Base-by-base conservation (phyloP, 2,113 vertebrate genomes). In the Rissa tridactyla region DNA sequence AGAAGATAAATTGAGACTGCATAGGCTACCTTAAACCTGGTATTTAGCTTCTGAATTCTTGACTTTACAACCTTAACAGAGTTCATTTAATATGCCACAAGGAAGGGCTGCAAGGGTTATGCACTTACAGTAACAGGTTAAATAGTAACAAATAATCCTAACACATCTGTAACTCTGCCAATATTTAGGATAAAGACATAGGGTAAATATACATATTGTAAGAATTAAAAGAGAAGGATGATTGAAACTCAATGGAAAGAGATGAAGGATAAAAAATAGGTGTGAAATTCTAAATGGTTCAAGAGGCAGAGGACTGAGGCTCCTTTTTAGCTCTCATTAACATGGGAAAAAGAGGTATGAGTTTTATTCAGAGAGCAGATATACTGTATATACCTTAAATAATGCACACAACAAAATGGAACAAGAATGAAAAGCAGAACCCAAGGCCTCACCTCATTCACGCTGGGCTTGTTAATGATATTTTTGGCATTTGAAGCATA, bases 401-500 rank as follows among this genome's bases (percentile, higher is more conserved):
- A 82, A 73, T 14, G 36, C 10, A 78, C 15, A 46, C 9, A 64
- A 51, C 18, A 62, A 81, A 87, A 60, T 3, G 5, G 42, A 60
- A 62, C 23, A 76, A 80, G 66, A 88, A 79, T 15, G 18, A 94
- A 80, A 82, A 79, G 32, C n/a, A 90, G n/a, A 88, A 91, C 34
- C 61, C 40, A 73, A 71, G 52, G 55, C 51, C 98, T 98, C 75
- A 99, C 99, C 99, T 99, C 99, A 97, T 99, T 99, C 94, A 99
- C 98, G 62, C 98, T 98, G 27, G 99, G 99, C 96, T 99, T 99
- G 96, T 99, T 99, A 97, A 99, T 98, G 85, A 99, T 99, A 95
- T 99, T 99, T 97, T 99, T 99, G 88, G 99, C 99, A 84, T 98
- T 99, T 72, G 99, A 99, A 46, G 99, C 99, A 15, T 99, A 99